Evolutionary conservation across 2,113 vertebrate species (phyloP).

Genomic region (Cariama cristata): DNA sequence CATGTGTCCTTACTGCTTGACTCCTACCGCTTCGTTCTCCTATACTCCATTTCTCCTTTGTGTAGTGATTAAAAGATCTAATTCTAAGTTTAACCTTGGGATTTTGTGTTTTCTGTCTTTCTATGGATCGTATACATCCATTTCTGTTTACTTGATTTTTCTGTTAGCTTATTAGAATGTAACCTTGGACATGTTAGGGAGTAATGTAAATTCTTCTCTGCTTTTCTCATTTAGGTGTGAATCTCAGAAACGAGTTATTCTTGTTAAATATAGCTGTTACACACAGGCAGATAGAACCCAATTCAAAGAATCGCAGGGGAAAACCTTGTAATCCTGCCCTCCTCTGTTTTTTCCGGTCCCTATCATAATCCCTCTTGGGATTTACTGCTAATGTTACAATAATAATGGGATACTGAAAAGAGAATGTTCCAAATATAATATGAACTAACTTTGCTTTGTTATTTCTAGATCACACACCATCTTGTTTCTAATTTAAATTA

Average conservation of each 20-base stretch:
- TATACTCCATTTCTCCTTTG: background rate
- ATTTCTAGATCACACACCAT: background rate
- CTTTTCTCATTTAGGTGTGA: background rate
- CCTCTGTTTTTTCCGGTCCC: background rate
- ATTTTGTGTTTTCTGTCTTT: background rate
- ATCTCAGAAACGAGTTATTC: background rate
- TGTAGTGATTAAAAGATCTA: background rate
- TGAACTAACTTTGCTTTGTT: background rate
- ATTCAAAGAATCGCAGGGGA: background rate
- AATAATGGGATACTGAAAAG: background rate
- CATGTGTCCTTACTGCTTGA: background rate
- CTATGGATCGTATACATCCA: background rate
- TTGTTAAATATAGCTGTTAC: background rate
- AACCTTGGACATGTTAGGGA: background rate
- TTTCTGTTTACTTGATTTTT: background rate
- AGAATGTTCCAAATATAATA: background rate
- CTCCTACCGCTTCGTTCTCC: background rate
- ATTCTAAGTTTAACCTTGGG: background rate
- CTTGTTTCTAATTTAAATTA: background rate
- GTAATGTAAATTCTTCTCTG: background rate
- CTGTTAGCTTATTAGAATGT: background rate
- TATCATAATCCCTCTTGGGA: accelerated
- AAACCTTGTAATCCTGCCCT: background rate
- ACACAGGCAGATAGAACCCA: background rate
- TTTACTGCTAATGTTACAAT: background rate